A percentile compares a stretch with the other conserved stretches of the same genome.
These are phyloP conservation scores for Taeniopygia guttata DNA, from an alignment of 2,797 vertebrate species.

Conservation along the genomic window DNA sequence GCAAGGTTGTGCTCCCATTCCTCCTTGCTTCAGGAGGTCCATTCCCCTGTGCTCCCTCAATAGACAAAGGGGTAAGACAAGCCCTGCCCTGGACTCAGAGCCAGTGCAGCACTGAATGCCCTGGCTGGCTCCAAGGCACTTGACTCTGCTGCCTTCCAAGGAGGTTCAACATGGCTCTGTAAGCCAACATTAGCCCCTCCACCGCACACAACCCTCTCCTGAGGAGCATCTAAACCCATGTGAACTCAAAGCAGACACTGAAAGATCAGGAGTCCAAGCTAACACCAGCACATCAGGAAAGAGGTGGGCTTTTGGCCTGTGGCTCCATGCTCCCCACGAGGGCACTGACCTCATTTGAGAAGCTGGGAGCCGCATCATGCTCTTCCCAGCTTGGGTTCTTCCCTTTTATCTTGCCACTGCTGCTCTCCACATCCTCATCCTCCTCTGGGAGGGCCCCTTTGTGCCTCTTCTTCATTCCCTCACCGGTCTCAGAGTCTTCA, in stretches of 20 bases:
- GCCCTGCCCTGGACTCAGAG: not conserved
- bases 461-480: conserved; percentile 86
- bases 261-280: not conserved
- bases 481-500: conserved; percentile 89
- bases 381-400: conserved; percentile 87
- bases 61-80: not conserved
- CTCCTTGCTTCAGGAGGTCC: not conserved
- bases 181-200: not conserved
- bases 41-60: not conserved
- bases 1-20: not conserved
- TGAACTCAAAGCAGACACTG: not conserved
- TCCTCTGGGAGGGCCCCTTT: conserved; percentile 81
- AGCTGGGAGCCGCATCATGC: conserved; percentile 80
- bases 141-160: not conserved
- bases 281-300: not conserved
- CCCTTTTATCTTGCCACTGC: conserved; percentile 79
- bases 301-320: not conserved
- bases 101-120: not conserved
- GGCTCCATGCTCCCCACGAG: not conserved
- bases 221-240: not conserved
- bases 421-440: conserved; percentile 76
- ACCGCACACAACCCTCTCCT: not conserved
- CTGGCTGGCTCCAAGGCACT: not conserved
- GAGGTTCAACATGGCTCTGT: not conserved
- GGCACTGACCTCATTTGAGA: conserved; percentile 84